phyloP scores from a whole-genome alignment of 2,888 invertebrate genomes.

The Apocheima hispidaria region DNA sequence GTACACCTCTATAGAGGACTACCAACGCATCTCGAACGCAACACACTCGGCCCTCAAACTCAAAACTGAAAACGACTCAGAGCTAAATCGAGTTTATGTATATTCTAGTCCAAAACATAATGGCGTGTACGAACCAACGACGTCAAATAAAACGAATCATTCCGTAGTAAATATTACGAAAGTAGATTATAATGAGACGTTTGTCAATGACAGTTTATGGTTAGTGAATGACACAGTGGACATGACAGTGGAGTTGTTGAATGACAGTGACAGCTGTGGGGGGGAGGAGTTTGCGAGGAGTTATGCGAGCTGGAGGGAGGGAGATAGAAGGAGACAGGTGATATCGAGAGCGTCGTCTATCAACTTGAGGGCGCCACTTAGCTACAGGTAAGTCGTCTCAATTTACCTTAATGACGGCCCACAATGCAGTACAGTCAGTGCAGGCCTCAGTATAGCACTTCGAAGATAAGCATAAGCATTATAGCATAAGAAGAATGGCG shows the following conservation, averaged over 20 bases:
- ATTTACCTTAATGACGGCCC: no score
- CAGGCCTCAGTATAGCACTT: no score
- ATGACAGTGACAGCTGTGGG: slow-evolving; percentile 69
- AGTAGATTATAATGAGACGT: slow-evolving; percentile 39
- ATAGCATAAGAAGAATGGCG: no score
- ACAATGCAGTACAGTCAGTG: no score
- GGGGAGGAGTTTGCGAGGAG: slow-evolving; percentile 68
- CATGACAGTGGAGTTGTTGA: slow-evolving; percentile 64
- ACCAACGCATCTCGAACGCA: slow-evolving; percentile 62
- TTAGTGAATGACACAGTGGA: slow-evolving; percentile 66
- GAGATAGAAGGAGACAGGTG: slow-evolving; percentile 63
- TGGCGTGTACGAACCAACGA: slow-evolving; percentile 68
- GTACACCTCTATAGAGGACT: slow-evolving; percentile 78
- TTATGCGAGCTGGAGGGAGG: slow-evolving; percentile 79
- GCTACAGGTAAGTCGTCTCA: slow-evolving; percentile 77
- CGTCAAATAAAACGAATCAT: slow-evolving; percentile 55
- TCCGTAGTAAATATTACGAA: slow-evolving; percentile 60
- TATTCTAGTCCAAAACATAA: slow-evolving; percentile 82
- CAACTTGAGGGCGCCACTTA: slow-evolving; percentile 81
- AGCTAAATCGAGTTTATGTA: slow-evolving; percentile 72
- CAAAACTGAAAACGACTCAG: slow-evolving; percentile 76
- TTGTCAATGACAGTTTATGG: slow-evolving; percentile 58
- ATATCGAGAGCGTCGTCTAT: slow-evolving; percentile 65
- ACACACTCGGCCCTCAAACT: slow-evolving; percentile 57
- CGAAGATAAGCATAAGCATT: no score